These are phyloP conservation scores for Grallaria varia DNA, from an alignment of 2,113 vertebrate genomes.

Conservation along the genomic window DNA sequence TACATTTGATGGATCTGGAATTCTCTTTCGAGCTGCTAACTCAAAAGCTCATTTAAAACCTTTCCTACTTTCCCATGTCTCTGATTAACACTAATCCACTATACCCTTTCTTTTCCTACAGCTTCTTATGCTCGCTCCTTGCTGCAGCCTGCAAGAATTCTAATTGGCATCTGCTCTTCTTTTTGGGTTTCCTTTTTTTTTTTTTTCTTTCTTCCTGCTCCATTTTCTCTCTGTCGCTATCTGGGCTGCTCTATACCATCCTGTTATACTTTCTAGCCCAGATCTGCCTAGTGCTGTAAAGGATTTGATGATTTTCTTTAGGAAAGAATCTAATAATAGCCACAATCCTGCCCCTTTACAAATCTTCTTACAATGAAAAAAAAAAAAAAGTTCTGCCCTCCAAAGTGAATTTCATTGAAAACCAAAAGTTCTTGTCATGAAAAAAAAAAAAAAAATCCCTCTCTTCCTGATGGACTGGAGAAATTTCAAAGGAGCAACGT, in stretches of 20 bases:
- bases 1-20: conserved; percentile 11
- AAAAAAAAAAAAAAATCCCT: neutral
- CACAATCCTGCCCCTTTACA: conserved; percentile 39
- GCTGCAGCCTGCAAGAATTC: conserved; percentile 27
- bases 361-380: conserved; percentile 21
- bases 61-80: conserved; percentile 7
- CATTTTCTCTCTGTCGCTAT: conserved; percentile 32
- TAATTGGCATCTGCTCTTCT: conserved; percentile 54
- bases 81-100: conserved; percentile 56
- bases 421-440: neutral
- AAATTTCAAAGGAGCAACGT: conserved; percentile 1
- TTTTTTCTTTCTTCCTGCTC: conserved; percentile 32
- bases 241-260: conserved; percentile 6
- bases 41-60: conserved; percentile 52
- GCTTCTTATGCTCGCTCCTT: neutral
- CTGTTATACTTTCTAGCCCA: conserved; percentile 38
- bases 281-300: conserved; percentile 40
- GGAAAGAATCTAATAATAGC: conserved; percentile 50
- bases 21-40: conserved; percentile 22
- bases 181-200: conserved; percentile 41
- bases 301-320: conserved; percentile 52
- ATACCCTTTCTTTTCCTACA: conserved; percentile 5
- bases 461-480: neutral
- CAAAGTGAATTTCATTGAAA: conserved; percentile 44
- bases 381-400: conserved; percentile 17